phyloP scores from a whole-genome alignment of 2,113 vertebrate species.

The Cyprinodon tularosa region DNA sequence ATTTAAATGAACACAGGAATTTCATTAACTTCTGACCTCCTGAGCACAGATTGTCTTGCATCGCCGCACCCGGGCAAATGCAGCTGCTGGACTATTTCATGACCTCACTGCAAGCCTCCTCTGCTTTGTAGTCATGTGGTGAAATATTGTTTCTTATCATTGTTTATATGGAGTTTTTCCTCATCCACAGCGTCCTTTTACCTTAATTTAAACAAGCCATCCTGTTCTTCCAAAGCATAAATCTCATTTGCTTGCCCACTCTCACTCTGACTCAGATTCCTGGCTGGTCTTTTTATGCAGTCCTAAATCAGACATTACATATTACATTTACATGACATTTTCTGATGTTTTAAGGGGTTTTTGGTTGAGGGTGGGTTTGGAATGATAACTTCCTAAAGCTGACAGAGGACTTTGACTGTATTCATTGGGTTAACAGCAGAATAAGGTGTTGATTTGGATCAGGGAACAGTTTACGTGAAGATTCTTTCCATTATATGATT shows the following conservation, averaged over 20 bases:
- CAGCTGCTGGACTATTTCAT: conserved; percentile 10
- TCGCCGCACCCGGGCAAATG: conserved; percentile 36
- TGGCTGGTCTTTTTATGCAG: not conserved
- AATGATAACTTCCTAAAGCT: not conserved
- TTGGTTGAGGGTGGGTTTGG: not conserved
- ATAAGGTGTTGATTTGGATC: no score
- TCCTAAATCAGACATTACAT: not conserved
- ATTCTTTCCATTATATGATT: no score
- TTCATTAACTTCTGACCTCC: conserved; percentile 84
- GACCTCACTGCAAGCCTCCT: conserved; percentile 18
- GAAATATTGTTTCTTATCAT: not conserved
- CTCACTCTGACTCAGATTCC: not conserved
- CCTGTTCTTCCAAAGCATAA: not conserved
- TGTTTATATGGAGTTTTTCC: not conserved
- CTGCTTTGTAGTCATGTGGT: conserved; percentile 4
- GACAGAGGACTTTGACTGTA: not conserved
- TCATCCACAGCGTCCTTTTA: not conserved
- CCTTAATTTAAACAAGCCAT: not conserved
- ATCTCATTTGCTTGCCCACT: not conserved
- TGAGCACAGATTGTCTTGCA: conserved; percentile 62
- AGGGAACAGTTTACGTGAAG: no score
- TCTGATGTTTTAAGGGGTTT: not conserved
- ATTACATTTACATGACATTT: not conserved
- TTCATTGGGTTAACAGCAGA: not conserved
- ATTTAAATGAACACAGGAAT: conserved; percentile 83